These are phyloP conservation scores for Ornithorhynchus anatinus DNA, from an alignment of 2,113 vertebrate genomes.

Conservation along the genomic window DNA sequence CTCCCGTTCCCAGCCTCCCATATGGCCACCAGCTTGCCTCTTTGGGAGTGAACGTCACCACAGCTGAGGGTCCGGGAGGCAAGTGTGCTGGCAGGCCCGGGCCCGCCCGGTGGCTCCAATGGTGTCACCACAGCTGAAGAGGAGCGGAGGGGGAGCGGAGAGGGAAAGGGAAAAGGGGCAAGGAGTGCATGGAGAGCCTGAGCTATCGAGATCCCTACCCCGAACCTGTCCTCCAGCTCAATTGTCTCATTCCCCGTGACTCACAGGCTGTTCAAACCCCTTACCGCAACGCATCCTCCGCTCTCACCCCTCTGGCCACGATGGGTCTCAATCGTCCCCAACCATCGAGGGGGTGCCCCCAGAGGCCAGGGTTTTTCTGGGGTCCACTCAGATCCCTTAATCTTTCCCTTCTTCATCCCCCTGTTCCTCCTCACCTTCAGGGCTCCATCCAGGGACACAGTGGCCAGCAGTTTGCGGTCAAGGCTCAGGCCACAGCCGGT, in stretches of 20 bases:
- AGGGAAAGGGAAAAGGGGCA: not conserved
- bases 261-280: not conserved
- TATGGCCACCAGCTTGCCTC: conserved; percentile 70
- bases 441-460: conserved; percentile 78
- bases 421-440: conserved; percentile 75
- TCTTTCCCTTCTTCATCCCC: not conserved
- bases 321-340: not conserved
- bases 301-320: not conserved
- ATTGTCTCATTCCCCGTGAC: not conserved
- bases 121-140: conserved; percentile 81
- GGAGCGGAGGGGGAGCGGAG: not conserved
- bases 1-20: conserved; percentile 84
- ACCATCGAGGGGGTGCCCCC: not conserved
- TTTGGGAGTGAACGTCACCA: conserved; percentile 75
- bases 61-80: conserved; percentile 77
- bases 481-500: conserved; percentile 76
- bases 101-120: conserved; percentile 54
- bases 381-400: not conserved
- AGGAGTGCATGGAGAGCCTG: not conserved
- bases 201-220: not conserved
- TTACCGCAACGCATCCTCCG: not conserved
- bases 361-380: not conserved
- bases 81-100: conserved; percentile 57
- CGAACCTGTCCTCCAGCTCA: not conserved
- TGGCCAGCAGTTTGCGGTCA: conserved; percentile 77